Evolutionary conservation across 2,888 invertebrate genomes (phyloP).

Genomic region (Ochropleura leucogaster): DNA sequence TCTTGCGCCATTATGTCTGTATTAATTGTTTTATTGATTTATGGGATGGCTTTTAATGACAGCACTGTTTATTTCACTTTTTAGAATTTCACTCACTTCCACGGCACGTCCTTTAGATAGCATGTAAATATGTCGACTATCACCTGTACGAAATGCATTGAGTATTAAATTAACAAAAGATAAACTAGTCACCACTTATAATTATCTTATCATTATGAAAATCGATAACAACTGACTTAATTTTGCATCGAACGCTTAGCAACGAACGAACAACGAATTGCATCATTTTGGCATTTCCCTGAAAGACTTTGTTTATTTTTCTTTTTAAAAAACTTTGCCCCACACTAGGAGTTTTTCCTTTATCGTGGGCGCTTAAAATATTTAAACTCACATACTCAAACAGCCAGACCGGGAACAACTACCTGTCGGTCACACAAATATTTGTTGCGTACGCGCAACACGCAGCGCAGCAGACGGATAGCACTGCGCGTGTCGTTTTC

Average conservation of each 20-base stretch:
- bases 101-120: background rate
- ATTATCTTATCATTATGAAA: background rate
- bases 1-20: conserved; percentile 3
- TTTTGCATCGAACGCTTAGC: background rate
- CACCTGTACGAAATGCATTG: no score
- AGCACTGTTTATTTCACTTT: conserved; percentile 7
- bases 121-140: background rate
- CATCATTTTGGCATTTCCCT: background rate
- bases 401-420: no score
- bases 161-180: background rate
- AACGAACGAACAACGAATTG: background rate
- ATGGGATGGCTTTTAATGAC: background rate
- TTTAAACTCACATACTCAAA: no score
- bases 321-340: no score
- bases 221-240: background rate
- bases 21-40: background rate
- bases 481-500: no score
- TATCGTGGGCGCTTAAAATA: no score
- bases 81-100: conserved; percentile 1
- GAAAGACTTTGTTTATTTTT: background rate
- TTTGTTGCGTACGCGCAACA: no score
- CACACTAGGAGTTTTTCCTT: no score
- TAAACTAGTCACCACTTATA: background rate
- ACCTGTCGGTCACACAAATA: no score
- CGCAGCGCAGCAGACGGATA: no score